A percentile compares a stretch with the other conserved stretches of the same genome.
Conservation (phyloP, 2,113 vertebrate species). For the Cochlearius cochlearius region DNA sequence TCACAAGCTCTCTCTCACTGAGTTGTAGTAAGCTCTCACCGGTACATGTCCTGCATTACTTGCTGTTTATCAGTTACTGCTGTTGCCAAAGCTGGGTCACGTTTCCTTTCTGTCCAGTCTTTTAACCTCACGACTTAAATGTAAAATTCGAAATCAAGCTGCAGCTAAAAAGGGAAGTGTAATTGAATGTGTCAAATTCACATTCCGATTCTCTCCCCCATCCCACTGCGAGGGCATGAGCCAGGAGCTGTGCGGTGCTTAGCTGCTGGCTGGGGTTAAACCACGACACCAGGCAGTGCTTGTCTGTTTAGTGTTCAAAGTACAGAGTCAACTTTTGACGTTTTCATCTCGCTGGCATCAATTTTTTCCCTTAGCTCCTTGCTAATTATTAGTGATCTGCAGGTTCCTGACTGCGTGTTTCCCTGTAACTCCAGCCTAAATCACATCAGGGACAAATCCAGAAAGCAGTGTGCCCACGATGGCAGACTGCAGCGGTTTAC, state of each 20-base stretch:
- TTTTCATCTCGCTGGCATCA: not conserved
- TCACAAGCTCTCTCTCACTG: not conserved
- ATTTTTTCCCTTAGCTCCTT: not conserved
- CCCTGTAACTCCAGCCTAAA: not conserved
- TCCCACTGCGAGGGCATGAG: too few species aligned
- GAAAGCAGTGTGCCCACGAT: rapidly evolving
- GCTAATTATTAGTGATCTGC: not conserved
- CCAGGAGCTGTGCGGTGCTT: too few species aligned
- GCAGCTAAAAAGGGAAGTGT: not conserved
- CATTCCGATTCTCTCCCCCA: too few species aligned
- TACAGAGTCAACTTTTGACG: not conserved
- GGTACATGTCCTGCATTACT: not conserved
- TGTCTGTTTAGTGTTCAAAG: not conserved
- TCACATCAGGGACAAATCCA: not conserved
- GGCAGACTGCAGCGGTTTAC: not conserved
- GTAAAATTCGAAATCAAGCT: not conserved
- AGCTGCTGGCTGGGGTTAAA: too few species aligned
- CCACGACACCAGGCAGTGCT: not conserved
- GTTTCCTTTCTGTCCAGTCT: not conserved
- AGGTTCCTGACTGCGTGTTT: rapidly evolving
- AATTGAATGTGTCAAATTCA: not conserved
- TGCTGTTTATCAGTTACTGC: not conserved
- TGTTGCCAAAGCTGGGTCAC: not conserved
- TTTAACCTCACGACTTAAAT: not conserved
- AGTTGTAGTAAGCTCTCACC: not conserved